Evolutionary conservation across 2,797 vertebrate species (phyloP).

Genomic region (Melanotaenia nigrans): DNA sequence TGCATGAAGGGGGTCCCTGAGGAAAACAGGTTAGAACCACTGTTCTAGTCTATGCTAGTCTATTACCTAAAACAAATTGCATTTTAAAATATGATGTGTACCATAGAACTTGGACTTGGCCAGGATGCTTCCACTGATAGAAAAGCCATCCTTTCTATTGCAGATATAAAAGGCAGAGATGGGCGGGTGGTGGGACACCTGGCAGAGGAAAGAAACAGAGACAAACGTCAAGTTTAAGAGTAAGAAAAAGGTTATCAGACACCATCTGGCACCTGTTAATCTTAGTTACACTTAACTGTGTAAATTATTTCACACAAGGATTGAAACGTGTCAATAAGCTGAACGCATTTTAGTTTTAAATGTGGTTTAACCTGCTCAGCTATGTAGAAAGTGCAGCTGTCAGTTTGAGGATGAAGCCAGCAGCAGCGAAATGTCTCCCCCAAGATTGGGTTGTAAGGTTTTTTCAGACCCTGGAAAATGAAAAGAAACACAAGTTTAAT

Average conservation of each 20-base stretch:
- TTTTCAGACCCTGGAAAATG: slow-evolving; percentile 91
- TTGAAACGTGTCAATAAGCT: background rate
- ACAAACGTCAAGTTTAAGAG: slow-evolving; percentile 10
- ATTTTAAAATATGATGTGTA: slow-evolving; percentile 57
- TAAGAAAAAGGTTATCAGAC: slow-evolving; percentile 8
- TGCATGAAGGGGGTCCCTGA: no score
- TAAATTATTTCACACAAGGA: slow-evolving; percentile 9
- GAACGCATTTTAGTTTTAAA: background rate
- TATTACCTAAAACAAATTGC: background rate
- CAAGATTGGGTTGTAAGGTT: slow-evolving; percentile 96
- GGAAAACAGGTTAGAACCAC: no score
- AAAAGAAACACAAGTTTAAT: slow-evolving; percentile 21
- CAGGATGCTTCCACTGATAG: slow-evolving; percentile 92
- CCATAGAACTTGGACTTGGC: slow-evolving; percentile 97
- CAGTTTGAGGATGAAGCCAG: slow-evolving; percentile 93
- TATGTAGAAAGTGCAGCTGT: slow-evolving; percentile 96
- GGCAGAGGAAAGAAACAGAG: slow-evolving; percentile 32
- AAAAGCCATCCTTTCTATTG: slow-evolving; percentile 96
- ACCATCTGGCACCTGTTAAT: background rate
- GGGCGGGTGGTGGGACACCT: slow-evolving; percentile 97
- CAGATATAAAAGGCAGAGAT: slow-evolving; percentile 96
- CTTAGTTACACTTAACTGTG: slow-evolving; percentile 17
- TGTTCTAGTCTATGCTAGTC: background rate
- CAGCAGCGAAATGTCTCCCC: slow-evolving; percentile 97
- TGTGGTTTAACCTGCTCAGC: slow-evolving; percentile 89